A percentile compares a stretch with the other conserved stretches of the same genome.
These are phyloP conservation scores for Theodoxus fluviatilis DNA, from an alignment of 2,888 invertebrate species.

Conservation along the genomic window DNA sequence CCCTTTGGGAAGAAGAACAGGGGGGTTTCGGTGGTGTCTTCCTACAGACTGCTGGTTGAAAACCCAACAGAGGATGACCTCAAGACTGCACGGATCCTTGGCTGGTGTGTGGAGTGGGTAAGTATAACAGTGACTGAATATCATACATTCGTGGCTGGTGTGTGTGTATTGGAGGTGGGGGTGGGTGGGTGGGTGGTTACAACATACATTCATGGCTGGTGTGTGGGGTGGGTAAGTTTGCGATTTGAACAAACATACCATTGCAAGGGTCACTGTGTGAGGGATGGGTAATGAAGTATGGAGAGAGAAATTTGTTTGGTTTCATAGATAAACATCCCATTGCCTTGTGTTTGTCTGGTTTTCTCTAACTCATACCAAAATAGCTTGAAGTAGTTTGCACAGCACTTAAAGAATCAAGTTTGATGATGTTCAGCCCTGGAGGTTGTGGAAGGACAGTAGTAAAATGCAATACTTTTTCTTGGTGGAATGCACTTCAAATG, in stretches of 20 bases:
- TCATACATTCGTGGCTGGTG: background rate
- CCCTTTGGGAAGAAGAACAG: slow-evolving; percentile 81
- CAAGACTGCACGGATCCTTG: slow-evolving; percentile 81
- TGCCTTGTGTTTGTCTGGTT: too few species aligned
- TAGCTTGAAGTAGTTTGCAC: too few species aligned
- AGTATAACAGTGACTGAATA: too few species aligned
- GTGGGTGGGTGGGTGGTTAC: slow-evolving; percentile 58
- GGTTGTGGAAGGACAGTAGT: too few species aligned
- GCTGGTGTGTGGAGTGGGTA: slow-evolving; percentile 96
- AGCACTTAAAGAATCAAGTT: too few species aligned
- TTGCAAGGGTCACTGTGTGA: background rate
- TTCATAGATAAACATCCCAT: too few species aligned
- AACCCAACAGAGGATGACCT: slow-evolving; percentile 80
- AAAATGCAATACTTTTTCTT: too few species aligned
- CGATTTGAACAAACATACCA: too few species aligned
- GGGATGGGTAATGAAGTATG: background rate
- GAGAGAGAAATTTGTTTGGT: background rate
- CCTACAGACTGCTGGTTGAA: slow-evolving; percentile 63
- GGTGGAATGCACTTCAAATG: too few species aligned
- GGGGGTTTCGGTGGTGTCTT: slow-evolving; percentile 64
- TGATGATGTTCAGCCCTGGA: too few species aligned
- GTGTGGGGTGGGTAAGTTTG: slow-evolving; percentile 86
- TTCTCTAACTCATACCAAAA: too few species aligned
- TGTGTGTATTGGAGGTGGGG: background rate
- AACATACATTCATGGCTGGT: slow-evolving; percentile 90